Conservation (phyloP, 1,140 invertebrate species). For the Antheraea mylitta region DNA sequence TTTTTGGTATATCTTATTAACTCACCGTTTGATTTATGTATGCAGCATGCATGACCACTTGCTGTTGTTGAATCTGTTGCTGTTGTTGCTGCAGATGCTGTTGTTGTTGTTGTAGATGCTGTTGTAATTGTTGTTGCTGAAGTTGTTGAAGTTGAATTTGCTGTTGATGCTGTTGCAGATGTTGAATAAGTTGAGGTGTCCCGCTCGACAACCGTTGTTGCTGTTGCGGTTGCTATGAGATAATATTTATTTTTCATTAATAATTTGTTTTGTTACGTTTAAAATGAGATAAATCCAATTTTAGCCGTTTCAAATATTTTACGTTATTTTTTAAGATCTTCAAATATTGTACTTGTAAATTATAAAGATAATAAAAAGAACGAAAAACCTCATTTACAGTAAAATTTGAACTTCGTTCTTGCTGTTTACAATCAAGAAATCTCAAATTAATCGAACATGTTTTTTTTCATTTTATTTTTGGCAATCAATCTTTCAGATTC, state of each 20-base stretch:
- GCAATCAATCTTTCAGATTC: no score
- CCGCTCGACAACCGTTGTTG: slow-evolving; percentile 36
- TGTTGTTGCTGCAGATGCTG: slow-evolving; percentile 49
- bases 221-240: slow-evolving; percentile 37
- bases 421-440: no score
- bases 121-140: slow-evolving; percentile 59
- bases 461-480: no score
- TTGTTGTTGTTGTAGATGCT: slow-evolving; percentile 54
- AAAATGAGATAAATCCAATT: no score
- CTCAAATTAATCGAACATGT: no score
- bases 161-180: slow-evolving; percentile 62
- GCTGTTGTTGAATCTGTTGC: slow-evolving; percentile 59
- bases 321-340: no score
- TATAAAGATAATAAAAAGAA: no score
- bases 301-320: no score
- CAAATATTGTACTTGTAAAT: no score
- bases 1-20: slow-evolving; percentile 7
- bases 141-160: slow-evolving; percentile 43
- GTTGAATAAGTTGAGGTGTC: slow-evolving; percentile 57
- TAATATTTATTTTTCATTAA: neutral
- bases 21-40: slow-evolving; percentile 68
- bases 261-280: no score
- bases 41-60: slow-evolving; percentile 70
- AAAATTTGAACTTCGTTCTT: no score
- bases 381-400: no score